These are phyloP conservation scores for Oopsacas minuta DNA, from an alignment of 37 sponge, comb jelly and placozoan species.

Conservation along the genomic window DNA sequence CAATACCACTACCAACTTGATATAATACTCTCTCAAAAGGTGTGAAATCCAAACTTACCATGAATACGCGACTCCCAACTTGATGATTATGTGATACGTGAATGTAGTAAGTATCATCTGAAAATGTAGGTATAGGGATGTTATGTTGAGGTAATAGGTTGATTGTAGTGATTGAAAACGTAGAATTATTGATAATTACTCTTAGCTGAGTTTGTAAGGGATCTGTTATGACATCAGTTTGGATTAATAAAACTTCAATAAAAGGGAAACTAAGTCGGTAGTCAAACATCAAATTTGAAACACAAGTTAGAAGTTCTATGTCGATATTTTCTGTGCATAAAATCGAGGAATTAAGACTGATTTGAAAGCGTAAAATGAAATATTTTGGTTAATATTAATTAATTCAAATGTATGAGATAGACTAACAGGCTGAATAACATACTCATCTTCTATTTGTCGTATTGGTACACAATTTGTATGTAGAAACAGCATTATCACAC, in stretches of 20 bases:
- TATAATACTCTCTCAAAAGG: neutral
- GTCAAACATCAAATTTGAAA: neutral
- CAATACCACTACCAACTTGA: neutral
- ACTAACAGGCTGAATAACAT: neutral
- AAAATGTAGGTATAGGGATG: neutral
- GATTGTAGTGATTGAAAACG: neutral
- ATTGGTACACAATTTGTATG: neutral
- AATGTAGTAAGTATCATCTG: neutral
- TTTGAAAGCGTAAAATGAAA: neutral
- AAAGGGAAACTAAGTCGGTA: neutral
- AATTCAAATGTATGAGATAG: neutral
- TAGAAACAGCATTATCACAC: neutral
- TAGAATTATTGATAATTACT: neutral
- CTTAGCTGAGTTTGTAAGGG: neutral
- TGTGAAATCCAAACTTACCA: neutral
- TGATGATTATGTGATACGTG: neutral
- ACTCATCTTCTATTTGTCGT: neutral
- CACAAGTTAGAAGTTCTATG: neutral
- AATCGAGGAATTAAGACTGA: neutral
- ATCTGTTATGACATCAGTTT: neutral
- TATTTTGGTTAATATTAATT: neutral
- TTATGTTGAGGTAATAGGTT: neutral
- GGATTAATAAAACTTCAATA: neutral
- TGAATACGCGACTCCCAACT: neutral
- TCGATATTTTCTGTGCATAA: neutral